Conservation (phyloP, 2,888 invertebrate genomes). For the Monopis laevigella region DNA sequence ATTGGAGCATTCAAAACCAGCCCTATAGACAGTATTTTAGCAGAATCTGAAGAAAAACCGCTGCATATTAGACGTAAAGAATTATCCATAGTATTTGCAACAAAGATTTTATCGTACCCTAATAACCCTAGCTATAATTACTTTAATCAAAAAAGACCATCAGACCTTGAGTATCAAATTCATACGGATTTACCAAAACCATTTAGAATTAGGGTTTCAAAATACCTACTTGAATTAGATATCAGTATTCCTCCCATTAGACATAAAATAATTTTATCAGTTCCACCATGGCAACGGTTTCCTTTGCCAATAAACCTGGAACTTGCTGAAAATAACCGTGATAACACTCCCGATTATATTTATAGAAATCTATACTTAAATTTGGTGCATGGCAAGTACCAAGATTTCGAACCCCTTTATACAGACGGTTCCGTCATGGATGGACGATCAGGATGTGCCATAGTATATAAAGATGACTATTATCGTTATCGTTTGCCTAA, state of each 20-base stretch:
- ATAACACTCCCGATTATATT: too few relatives aligned
- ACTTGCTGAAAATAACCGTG: too few relatives aligned
- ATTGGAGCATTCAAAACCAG: conserved; percentile 2
- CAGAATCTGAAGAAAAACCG: not conserved
- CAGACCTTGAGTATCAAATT: too few relatives aligned
- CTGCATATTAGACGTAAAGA: not conserved
- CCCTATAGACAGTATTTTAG: not conserved
- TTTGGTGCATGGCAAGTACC: not conserved
- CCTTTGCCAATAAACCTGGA: not conserved
- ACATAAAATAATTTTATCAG: not conserved
- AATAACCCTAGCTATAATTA: not conserved
- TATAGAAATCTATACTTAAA: not conserved
- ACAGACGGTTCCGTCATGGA: conserved; percentile 6
- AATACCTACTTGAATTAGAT: not conserved
- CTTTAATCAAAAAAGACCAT: not conserved
- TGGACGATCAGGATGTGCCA: conserved; percentile 7
- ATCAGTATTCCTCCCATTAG: not conserved
- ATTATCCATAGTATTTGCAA: not conserved
- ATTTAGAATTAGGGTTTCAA: not conserved
- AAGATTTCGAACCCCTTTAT: conserved; percentile 1
- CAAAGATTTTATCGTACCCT: not conserved
- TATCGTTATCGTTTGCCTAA: conserved; percentile 4
- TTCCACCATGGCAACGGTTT: not conserved
- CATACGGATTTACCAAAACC: not conserved
- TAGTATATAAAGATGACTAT: not conserved